These are phyloP conservation scores for Benitochromis conjunctus DNA, from an alignment of 2,113 vertebrate species.

Conservation along the genomic window DNA sequence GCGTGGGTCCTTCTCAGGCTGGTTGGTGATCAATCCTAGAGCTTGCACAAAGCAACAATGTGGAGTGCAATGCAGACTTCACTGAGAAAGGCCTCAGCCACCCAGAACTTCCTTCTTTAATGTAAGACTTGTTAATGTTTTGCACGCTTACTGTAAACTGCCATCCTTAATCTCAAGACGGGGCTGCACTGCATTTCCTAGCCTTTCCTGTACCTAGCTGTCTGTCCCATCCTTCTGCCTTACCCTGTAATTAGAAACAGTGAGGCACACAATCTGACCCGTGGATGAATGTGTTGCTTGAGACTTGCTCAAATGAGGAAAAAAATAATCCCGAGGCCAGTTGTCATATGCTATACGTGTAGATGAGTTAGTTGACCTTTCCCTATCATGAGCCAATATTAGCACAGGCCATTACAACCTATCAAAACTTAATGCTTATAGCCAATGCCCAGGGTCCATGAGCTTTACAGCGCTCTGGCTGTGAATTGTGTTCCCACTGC, in stretches of 20 bases:
- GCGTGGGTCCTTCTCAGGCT: neutral
- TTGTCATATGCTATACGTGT: constrained; percentile 36
- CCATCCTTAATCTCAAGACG: neutral
- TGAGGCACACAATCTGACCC: constrained; percentile 28
- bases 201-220: neutral
- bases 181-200: neutral
- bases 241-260: constrained; percentile 15
- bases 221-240: neutral
- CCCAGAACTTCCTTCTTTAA: neutral
- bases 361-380: constrained; percentile 63
- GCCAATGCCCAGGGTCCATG: constrained; percentile 33
- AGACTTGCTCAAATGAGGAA: constrained; percentile 11
- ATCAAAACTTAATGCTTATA: constrained; percentile 62
- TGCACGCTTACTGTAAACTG: neutral
- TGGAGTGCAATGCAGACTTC: neutral
- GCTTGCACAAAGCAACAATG: neutral
- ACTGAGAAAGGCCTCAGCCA: neutral
- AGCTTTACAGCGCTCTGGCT: constrained; percentile 3
- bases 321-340: constrained; percentile 38
- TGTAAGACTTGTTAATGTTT: neutral
- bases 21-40: neutral
- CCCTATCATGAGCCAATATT: constrained; percentile 56
- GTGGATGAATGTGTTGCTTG: neutral
- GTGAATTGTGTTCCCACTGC: constrained; percentile 20
- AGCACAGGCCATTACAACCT: constrained; percentile 58